These are phyloP conservation scores for Sinocyclocheilus maitianheensis DNA, from an alignment of 2,113 vertebrate species.

Conservation along the genomic window DNA sequence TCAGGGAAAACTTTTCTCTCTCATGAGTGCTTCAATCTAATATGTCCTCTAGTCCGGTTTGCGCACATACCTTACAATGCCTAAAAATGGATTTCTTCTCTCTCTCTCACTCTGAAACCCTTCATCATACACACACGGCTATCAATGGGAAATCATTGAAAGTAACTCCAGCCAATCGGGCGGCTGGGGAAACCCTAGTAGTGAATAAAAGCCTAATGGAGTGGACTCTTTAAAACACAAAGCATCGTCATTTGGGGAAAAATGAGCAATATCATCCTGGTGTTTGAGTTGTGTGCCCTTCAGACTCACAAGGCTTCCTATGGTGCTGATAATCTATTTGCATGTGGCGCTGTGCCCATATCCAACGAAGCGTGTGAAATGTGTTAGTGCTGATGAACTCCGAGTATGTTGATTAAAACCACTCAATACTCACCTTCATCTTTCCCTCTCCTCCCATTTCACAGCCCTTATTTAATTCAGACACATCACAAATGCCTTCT, in stretches of 20 bases:
- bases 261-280: conserved; percentile 25
- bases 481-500: conserved; percentile 18
- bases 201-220: conserved; percentile 49
- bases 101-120: background rate
- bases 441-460: conserved; percentile 2
- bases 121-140: background rate
- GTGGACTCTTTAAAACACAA: conserved; percentile 42
- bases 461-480: conserved; percentile 19
- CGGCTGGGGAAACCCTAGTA: conserved; percentile 33
- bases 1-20: background rate
- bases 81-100: background rate
- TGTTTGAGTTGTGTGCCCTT: conserved; percentile 8
- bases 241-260: conserved; percentile 35
- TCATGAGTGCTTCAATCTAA: conserved; percentile 10
- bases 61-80: conserved; percentile 32
- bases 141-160: conserved; percentile 19
- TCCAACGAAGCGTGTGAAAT: conserved; percentile 22
- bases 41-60: background rate
- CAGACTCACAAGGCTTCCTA: conserved; percentile 27
- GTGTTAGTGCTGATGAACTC: conserved; percentile 16
- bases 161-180: background rate
- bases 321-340: background rate
- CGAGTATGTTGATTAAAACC: conserved; percentile 42
- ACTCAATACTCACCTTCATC: conserved; percentile 33
- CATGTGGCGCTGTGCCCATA: conserved; percentile 21